Evolutionary conservation across 2,888 invertebrate genomes (phyloP).

Genomic region (Acrobasis consociella): DNA sequence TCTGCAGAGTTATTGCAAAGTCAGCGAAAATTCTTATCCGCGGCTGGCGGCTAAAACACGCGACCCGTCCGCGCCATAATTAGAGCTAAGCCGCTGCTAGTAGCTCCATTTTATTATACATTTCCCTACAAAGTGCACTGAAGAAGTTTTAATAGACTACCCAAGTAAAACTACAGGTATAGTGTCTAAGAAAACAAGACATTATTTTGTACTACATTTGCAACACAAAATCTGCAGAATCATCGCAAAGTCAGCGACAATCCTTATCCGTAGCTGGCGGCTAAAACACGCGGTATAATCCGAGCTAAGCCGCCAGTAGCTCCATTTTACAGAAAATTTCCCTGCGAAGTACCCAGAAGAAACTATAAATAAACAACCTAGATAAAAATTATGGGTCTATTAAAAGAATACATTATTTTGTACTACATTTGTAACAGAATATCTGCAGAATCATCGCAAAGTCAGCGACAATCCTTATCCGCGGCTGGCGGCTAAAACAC

Average conservation of each 20-base stretch:
- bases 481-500: not conserved
- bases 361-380: too few species aligned
- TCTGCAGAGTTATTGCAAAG: not conserved
- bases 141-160: too few species aligned
- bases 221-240: not conserved
- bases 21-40: conserved; percentile 22
- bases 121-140: too few species aligned
- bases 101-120: too few species aligned
- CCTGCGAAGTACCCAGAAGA: not conserved
- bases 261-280: not conserved
- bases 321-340: not conserved
- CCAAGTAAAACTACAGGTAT: too few species aligned
- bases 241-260: not conserved
- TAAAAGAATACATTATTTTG: too few species aligned
- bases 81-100: conserved; percentile 50
- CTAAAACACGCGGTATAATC: too few species aligned
- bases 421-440: too few species aligned
- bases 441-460: not conserved
- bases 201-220: too few species aligned
- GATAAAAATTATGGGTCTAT: too few species aligned
- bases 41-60: conserved; percentile 29
- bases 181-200: too few species aligned
- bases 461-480: not conserved
- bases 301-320: conserved; percentile 1
- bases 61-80: conserved; percentile 43